phyloP scores from a whole-genome alignment of 2,888 invertebrate genomes.

The Aleiodes testaceus region DNA sequence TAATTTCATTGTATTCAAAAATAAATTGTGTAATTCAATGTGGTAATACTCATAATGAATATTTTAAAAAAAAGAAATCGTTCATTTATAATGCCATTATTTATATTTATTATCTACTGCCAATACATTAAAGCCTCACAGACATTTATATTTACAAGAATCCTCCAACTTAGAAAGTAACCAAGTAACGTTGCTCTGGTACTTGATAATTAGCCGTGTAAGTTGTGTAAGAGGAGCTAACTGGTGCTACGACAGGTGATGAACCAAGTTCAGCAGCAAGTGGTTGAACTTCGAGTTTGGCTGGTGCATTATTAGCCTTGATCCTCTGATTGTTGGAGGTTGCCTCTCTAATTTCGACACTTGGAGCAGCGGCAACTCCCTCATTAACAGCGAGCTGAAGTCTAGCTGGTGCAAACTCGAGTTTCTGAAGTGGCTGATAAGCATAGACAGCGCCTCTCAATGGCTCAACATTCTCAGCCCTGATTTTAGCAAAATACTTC shows the following conservation, averaged over 20 bases:
- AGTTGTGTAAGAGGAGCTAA: conserved; percentile 60
- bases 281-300: conserved; percentile 64
- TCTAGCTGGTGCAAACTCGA: conserved; percentile 61
- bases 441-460: conserved; percentile 79
- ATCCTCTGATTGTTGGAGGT: conserved; percentile 24
- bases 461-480: conserved; percentile 78
- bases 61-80: too few species aligned
- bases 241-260: conserved; percentile 54
- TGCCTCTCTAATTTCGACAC: conserved; percentile 39
- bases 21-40: neutral
- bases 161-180: conserved; percentile 56
- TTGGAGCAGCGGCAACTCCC: conserved; percentile 47
- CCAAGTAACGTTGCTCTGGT: conserved; percentile 62
- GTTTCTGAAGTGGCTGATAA: conserved; percentile 66
- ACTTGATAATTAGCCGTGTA: conserved; percentile 64
- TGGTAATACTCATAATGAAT: too few species aligned
- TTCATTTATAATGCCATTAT: neutral
- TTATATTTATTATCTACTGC: conserved; percentile 30
- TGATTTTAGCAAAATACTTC: conserved; percentile 79
- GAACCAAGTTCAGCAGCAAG: conserved; percentile 61
- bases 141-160: neutral
- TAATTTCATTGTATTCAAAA: neutral
- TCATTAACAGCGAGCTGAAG: conserved; percentile 53
- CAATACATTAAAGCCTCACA: neutral
- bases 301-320: conserved; percentile 47